A percentile compares a stretch with the other conserved stretches of the same genome.
Evolutionary conservation across 2,797 vertebrate species (phyloP).

Genomic region (Ctenopoma kingsleyae): DNA sequence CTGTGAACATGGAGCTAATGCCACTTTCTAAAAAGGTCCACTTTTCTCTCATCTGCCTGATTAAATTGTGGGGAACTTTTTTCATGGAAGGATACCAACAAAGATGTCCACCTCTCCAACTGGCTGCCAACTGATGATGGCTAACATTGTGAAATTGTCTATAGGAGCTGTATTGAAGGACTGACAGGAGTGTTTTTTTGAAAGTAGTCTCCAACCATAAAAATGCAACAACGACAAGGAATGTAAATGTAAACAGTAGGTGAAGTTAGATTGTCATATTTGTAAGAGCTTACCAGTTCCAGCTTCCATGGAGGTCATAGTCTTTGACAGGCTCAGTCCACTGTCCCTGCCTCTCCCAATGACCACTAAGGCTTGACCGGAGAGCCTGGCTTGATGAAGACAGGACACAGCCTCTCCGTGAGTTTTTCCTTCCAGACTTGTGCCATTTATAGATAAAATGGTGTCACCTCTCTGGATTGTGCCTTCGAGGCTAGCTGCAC

Average conservation of each 20-base stretch:
- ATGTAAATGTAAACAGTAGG: not conserved
- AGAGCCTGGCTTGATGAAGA: slow-evolving; percentile 90
- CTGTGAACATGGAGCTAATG: too few relatives aligned
- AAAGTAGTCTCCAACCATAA: not conserved
- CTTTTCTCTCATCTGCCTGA: too few relatives aligned
- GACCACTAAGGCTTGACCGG: slow-evolving; percentile 86
- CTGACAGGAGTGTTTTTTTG: not conserved
- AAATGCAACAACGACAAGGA: not conserved
- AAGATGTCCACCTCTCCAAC: too few relatives aligned
- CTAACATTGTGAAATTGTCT: not conserved
- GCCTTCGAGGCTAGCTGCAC: slow-evolving; percentile 89
- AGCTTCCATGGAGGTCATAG: slow-evolving; percentile 66
- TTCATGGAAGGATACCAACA: too few relatives aligned
- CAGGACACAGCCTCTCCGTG: slow-evolving; percentile 89
- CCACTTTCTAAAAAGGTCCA: too few relatives aligned
- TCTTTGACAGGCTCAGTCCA: slow-evolving; percentile 65
- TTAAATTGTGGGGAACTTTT: too few relatives aligned
- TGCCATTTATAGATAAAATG: slow-evolving; percentile 91
- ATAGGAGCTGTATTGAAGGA: too few relatives aligned
- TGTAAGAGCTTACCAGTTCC: slow-evolving; percentile 81
- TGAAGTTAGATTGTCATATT: too few relatives aligned
- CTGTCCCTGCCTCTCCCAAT: slow-evolving; percentile 83
- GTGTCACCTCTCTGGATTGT: slow-evolving; percentile 89
- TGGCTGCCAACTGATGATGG: too few relatives aligned
- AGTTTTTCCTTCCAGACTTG: slow-evolving; percentile 82